Base-by-base conservation (phyloP, 2,888 invertebrate species). In the Eurois occulta region DNA sequence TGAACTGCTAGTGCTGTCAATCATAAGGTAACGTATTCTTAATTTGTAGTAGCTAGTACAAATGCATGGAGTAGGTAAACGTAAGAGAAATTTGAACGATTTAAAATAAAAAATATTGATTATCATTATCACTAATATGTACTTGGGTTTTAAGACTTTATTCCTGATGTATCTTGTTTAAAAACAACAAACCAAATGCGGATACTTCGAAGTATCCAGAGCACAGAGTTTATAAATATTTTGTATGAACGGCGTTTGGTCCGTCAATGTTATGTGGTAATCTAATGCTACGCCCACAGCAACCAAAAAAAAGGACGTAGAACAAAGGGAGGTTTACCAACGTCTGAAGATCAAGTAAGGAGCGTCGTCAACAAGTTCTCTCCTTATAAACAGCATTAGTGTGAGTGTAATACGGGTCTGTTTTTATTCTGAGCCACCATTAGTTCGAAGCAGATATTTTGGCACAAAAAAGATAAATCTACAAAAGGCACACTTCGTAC, bases 381-480 rank as follows among this genome's bases (percentile, higher is more conserved):
- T 72, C 46, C 69, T 72, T 83, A 76, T 85, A 80, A 82, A 78
- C 76, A 71, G 75, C 82, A 77, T 77, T 85, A 81, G 62, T 69
- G 16, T 18, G 52, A 67, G 72, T 70, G 67, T 65, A 77, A 72
- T 75, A 71, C 62, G 46, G 72, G 77, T 85, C 66, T 71, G 75
- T 82, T 81, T 84, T 84, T 84, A 75, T 85, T 60, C 52, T 41
- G 64, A 58, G 24, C 52, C 28, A n/a, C 77, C 69, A 81, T 84
- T 85, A 85, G 70, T 77, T 72, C 11, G 38, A 6, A 77, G 62
- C 60, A 67, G 38, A 81, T 73, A 83, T 72, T 66, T 28, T 62
- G 28, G 6, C 69, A 65, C 18, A 4, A 41, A 10, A 41, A 21
- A 65, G 2, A 10, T 43, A 0, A 35, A 38, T n/a, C 0, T 11